phyloP scores from a whole-genome alignment of 2,113 vertebrate genomes.

The Acrocephalus arundinaceus region DNA sequence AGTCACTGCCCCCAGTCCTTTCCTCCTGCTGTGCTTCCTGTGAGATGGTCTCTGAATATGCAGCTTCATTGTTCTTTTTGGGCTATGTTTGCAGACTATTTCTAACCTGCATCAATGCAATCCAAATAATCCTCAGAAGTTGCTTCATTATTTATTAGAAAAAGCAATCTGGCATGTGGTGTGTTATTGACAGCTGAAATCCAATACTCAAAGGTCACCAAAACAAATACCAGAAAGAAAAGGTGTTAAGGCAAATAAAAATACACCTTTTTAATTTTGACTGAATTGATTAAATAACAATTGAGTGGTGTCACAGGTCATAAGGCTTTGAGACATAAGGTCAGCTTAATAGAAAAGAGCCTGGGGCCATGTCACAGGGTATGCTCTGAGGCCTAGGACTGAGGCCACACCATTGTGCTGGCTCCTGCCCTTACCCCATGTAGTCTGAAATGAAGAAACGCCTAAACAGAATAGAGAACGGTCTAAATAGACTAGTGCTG shows the following conservation, averaged over 20 bases:
- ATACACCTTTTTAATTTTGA: slow-evolving; percentile 80
- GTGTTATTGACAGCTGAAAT: slow-evolving; percentile 68
- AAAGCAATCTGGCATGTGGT: slow-evolving; percentile 65
- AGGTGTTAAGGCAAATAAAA: slow-evolving; percentile 74
- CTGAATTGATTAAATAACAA: slow-evolving; percentile 80
- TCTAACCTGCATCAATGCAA: background rate
- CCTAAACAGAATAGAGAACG: slow-evolving; percentile 18
- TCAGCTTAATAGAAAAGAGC: slow-evolving; percentile 70
- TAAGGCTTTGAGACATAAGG: slow-evolving; percentile 62
- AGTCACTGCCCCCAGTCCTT: background rate
- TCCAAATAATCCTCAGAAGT: slow-evolving; percentile 39
- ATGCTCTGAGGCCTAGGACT: slow-evolving; percentile 44
- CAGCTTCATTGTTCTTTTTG: background rate
- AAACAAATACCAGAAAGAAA: slow-evolving; percentile 63
- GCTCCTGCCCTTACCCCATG: slow-evolving; percentile 39
- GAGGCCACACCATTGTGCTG: slow-evolving; percentile 33
- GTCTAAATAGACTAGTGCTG: slow-evolving; percentile 28
- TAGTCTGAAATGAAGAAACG: slow-evolving; percentile 70
- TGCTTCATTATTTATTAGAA: slow-evolving; percentile 75
- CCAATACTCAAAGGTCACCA: slow-evolving; percentile 76
- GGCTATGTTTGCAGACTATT: slow-evolving; percentile 17
- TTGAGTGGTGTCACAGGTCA: slow-evolving; percentile 77
- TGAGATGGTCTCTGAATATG: background rate
- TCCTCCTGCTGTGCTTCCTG: background rate
- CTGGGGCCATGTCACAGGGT: slow-evolving; percentile 60